These are phyloP conservation scores for Emydoidea blandingii DNA, from an alignment of 2,797 vertebrate genomes.

Conservation along the genomic window DNA sequence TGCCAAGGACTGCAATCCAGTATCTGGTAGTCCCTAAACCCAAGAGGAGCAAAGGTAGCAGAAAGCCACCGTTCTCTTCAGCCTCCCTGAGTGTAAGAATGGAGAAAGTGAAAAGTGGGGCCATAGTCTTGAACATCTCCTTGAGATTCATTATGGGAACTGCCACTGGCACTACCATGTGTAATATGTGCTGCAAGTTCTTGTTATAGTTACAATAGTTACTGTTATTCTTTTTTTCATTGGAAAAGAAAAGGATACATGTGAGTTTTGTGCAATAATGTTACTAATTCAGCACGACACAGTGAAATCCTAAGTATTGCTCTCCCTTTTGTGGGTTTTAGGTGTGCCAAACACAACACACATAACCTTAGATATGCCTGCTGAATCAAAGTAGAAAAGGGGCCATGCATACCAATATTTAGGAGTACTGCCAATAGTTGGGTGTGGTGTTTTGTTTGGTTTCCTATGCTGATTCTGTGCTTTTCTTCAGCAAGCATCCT, in stretches of 20 bases:
- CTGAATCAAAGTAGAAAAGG: not conserved
- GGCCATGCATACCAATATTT: not conserved
- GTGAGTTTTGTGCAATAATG: fast-evolving
- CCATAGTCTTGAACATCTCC: not conserved
- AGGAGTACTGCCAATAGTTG: not conserved
- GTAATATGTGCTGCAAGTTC: not conserved
- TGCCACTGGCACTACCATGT: not conserved
- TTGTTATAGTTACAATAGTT: not conserved
- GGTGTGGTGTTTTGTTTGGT: not conserved
- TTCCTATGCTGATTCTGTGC: not conserved
- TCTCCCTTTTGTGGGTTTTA: not conserved
- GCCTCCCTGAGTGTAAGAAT: fast-evolving
- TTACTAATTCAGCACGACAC: not conserved
- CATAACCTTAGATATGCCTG: not conserved
- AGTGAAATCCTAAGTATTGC: not conserved
- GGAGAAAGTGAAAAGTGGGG: not conserved
- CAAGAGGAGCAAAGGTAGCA: not conserved
- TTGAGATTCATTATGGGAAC: not conserved
- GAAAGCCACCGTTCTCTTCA: not conserved
- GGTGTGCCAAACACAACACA: not conserved
- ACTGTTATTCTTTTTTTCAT: not conserved
- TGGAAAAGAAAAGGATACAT: not conserved
- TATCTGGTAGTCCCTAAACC: not conserved
- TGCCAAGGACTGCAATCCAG: not conserved
- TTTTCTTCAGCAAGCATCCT: not conserved